A percentile compares a stretch with the other conserved stretches of the same genome.
phyloP scores from a whole-genome alignment of 2,888 invertebrate genomes.

The Choristoneura rosaceana region DNA sequence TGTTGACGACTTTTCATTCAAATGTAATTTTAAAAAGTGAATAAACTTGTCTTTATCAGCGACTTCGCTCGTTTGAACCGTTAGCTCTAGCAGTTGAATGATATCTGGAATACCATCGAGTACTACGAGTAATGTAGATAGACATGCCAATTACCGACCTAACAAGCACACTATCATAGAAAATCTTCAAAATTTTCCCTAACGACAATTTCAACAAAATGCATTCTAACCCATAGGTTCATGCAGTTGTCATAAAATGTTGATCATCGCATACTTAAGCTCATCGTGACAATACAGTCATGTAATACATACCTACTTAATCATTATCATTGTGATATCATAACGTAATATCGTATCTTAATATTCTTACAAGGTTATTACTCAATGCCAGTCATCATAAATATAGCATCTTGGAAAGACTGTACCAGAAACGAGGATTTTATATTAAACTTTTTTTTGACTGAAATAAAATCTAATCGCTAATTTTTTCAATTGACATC shows the following conservation, averaged over 20 bases:
- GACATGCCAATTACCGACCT: too few species aligned
- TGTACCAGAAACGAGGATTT: background rate
- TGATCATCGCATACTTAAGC: background rate
- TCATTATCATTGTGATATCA: background rate
- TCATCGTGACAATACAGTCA: background rate
- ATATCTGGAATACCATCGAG: too few species aligned
- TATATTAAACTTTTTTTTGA: background rate
- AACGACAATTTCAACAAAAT: too few species aligned
- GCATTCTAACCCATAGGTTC: too few species aligned
- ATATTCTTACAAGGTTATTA: background rate
- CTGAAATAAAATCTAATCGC: background rate
- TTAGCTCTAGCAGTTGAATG: too few species aligned
- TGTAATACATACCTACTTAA: background rate
- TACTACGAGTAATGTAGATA: too few species aligned
- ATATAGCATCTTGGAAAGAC: background rate
- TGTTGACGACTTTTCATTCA: background rate
- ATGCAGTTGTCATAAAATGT: too few species aligned
- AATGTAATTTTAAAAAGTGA: background rate
- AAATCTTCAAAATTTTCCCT: too few species aligned
- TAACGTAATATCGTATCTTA: background rate
- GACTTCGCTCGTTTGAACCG: too few species aligned
- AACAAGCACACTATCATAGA: too few species aligned
- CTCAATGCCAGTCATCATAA: background rate
- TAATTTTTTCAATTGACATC: background rate
- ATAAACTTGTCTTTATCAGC: too few species aligned